Conservation (phyloP, 53 echinoderm and acorn worm species). For the Zoroaster sp. region DNA sequence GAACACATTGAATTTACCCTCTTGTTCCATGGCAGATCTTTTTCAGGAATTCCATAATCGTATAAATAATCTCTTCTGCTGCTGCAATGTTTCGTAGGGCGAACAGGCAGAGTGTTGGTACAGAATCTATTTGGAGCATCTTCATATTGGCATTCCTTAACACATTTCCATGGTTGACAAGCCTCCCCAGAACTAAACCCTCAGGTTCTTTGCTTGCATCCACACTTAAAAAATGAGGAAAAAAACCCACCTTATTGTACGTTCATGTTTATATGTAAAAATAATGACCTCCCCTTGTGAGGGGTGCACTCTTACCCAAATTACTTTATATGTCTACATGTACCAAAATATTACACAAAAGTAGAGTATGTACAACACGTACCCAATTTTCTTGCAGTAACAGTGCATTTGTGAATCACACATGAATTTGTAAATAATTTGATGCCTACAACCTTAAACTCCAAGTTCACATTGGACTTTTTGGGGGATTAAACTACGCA, state of each 20-base stretch:
- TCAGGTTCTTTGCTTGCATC: constrained; percentile 17
- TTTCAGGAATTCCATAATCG: constrained; percentile 22
- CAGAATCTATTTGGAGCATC: not conserved
- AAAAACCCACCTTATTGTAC: no score
- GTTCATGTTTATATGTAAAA: no score
- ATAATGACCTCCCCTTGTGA: not conserved
- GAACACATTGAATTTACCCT: not conserved
- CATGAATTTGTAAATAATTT: no score
- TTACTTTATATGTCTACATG: not conserved
- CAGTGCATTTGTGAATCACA: not conserved
- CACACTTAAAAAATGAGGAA: not conserved
- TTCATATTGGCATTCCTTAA: not conserved
- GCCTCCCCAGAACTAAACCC: not conserved
- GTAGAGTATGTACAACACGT: not conserved
- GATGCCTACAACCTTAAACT: no score
- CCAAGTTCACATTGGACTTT: no score
- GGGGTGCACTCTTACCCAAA: not conserved
- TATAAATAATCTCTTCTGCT: constrained; percentile 15
- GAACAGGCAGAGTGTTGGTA: constrained; percentile 28
- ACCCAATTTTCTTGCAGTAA: not conserved
- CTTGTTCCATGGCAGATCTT: constrained; percentile 28
- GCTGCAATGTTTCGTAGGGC: not conserved
- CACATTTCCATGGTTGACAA: constrained; percentile 20
- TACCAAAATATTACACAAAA: not conserved
- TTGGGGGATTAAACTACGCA: no score